These are phyloP conservation scores for Actenoides lindsayi DNA, from an alignment of 2,113 vertebrate species.

Conservation along the genomic window DNA sequence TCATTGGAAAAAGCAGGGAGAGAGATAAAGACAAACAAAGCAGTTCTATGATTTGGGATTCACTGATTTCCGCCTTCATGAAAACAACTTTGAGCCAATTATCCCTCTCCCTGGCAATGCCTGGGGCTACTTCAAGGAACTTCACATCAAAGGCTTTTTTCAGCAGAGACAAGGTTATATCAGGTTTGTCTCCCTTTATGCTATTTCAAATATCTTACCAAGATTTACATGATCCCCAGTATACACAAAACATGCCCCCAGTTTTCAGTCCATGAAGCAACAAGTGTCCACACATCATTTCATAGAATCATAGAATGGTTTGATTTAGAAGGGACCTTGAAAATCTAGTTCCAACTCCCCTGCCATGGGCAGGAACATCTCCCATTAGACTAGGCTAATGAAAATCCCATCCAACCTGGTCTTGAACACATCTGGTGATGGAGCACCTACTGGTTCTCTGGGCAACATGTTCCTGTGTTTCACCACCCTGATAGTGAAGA, in stretches of 20 bases:
- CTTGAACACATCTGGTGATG: too few relatives aligned
- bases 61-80: not conserved
- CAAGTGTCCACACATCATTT: not conserved
- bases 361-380: too few relatives aligned
- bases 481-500: too few relatives aligned
- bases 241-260: not conserved
- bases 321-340: too few relatives aligned
- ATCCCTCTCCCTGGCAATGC: not conserved
- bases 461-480: too few relatives aligned
- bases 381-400: too few relatives aligned
- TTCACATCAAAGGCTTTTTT: not conserved
- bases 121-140: not conserved
- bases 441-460: too few relatives aligned
- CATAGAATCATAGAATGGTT: not conserved
- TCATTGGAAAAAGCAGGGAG: not conserved
- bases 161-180: not conserved
- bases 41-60: not conserved
- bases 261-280: not conserved
- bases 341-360: too few relatives aligned
- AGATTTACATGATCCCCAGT: not conserved
- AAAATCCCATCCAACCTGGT: too few relatives aligned
- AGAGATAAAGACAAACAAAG: not conserved
- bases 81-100: not conserved
- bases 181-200: not conserved
- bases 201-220: not conserved